Base-by-base conservation (phyloP, 2,113 vertebrate genomes). In the Lepisosteus osseus region DNA sequence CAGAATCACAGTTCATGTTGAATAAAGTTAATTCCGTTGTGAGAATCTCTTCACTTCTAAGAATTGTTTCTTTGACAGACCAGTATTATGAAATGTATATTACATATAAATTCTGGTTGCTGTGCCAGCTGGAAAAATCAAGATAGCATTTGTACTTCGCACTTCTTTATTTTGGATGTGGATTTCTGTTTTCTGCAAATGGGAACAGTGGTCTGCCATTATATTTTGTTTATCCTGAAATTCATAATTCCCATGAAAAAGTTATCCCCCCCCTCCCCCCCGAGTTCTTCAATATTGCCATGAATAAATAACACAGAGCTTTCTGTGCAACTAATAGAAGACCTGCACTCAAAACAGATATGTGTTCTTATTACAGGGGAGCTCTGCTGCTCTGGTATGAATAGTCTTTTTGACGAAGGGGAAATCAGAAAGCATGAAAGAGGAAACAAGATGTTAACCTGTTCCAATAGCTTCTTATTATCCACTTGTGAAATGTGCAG, bases 401-500 rank as follows among this genome's bases (percentile, higher is more conserved):
- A 70, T 70, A 45, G 68, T 61, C 40, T 61, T 59, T 17, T 61
- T 70, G 68, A 61, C n/a, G 68, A 59, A 6, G 54, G 14, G 55
- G 68, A 15, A 44, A 70, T 45, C 12, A 17, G 17, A 61, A 61
- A 43, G 56, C 42, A 6, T n/a, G 57, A 62, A 29, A 70, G 44
- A 44, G 59, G 57, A 70, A 70, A 40, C 66, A 68, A 17, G 29
- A 12, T 68, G 51, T 54, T 51, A 67, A 51, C 66, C n/a, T 5
- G 57, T 17, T 59, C n/a, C 69, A 51, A 29, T 56, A 12, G 69
- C 43, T 7, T 1, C 43, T 62, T 29, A 70, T 70, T 70, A 70
- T 70, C 69, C 69, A 70, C 68, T 70, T 70, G 11, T 17, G 56
- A 17, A 61, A 42, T 55, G 55, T 43, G 68, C 29, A 13, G 54